Base-by-base conservation (phyloP, 2,113 vertebrate species). In the Solea solea region DNA sequence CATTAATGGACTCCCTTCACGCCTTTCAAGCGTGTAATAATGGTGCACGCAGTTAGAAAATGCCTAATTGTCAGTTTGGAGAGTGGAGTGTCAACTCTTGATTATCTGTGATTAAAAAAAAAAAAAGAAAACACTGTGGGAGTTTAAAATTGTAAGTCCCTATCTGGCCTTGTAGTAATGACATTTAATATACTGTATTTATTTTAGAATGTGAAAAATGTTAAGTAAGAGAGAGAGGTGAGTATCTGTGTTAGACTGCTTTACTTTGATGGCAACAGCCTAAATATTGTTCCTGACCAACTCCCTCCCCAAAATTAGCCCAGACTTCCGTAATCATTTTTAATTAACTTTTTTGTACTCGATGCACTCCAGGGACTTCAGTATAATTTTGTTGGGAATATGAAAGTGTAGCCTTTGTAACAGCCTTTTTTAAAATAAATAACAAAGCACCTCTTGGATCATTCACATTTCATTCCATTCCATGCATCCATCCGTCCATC, bases 1-100 rank as follows among this genome's bases (percentile, higher is more conserved):
- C 81, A 55, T 80, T 72, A 80, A 85, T 81, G 55, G 78, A 67
- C 65, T 51, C 56, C 68, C 64, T 85, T 85, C 69, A 76, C 9
- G 69, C 56, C 61, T 72, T 12, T 75, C 65, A 45, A 69, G 76
- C 80, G 40, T 76, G 71, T 71, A 76, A 89, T 84, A 68, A 81
- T 16, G 49, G 44, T 39, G 66, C 74, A 66, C 64, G 75, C 72
- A 15, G 63, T 55, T 58, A 49, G 55, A 79, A 81, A 81, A 60
- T 39, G 56, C 46, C 16, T n/a, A 74, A 80, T 53, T 61, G 48
- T 39, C 45, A 60, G 64, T 72, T 55, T 67, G 52, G 28, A 57
- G 58, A 45, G 51, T 7, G 45, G 27, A 34, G 46, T 69, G 27
- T 27, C 64, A 71, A 73, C 50, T 51, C 45, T 40, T 53, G 56